phyloP scores from a whole-genome alignment of 2,113 vertebrate genomes.

The Terrapene triunguis region DNA sequence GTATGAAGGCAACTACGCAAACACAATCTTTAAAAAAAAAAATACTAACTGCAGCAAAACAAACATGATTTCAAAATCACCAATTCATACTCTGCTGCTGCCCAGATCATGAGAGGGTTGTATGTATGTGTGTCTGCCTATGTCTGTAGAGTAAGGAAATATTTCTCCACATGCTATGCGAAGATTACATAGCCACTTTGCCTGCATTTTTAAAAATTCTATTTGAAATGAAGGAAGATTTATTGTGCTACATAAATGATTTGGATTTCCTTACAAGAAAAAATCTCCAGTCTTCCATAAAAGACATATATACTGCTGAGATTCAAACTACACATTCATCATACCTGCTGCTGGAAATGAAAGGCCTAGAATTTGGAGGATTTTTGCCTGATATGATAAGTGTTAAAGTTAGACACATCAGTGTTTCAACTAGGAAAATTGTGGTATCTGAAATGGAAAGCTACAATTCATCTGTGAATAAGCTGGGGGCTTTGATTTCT shows the following conservation, averaged over 20 bases:
- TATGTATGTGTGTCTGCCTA: too few relatives aligned
- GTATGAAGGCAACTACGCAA: neutral
- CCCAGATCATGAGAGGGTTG: neutral
- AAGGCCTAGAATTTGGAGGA: neutral
- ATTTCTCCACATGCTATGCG: too few relatives aligned
- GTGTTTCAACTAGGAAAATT: too few relatives aligned
- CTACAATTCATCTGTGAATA: neutral
- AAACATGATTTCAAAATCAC: neutral
- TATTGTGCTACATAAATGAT: neutral
- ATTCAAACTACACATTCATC: neutral
- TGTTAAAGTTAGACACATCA: neutral
- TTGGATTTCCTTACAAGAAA: neutral
- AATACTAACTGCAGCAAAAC: neutral
- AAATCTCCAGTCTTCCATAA: neutral
- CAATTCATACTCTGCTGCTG: neutral
- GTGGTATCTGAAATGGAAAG: too few relatives aligned
- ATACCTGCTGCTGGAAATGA: neutral
- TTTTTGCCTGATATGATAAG: neutral
- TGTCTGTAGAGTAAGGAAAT: too few relatives aligned
- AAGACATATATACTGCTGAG: neutral
- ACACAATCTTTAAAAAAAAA: too few relatives aligned
- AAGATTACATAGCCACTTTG: too few relatives aligned
- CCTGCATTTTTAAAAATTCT: neutral
- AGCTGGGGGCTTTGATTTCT: neutral
- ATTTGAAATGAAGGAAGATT: neutral